Conservation (phyloP, 2,797 vertebrate genomes). For the Adrianichthys oophorus region DNA sequence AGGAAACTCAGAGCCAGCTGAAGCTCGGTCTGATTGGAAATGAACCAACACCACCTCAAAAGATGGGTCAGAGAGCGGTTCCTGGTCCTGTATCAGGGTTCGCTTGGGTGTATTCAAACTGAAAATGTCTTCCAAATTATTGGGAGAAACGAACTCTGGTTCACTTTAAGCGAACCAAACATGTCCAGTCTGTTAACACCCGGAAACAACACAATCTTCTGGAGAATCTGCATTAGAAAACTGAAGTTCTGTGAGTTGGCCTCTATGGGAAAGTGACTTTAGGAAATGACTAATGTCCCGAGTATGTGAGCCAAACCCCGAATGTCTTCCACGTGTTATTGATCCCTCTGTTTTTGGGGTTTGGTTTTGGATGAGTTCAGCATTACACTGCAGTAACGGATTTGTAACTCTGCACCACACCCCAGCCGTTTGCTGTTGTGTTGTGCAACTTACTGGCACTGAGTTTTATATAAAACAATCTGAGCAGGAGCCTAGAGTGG, state of each 20-base stretch:
- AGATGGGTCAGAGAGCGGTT: no score
- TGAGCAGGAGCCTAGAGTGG: conserved; percentile 18
- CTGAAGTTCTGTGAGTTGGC: conserved; percentile 22
- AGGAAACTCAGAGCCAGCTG: no score
- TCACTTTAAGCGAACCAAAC: no score
- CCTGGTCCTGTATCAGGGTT: no score
- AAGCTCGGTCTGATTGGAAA: no score
- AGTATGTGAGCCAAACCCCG: conserved; percentile 53
- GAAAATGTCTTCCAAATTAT: no score
- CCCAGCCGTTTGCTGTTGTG: conserved; percentile 19
- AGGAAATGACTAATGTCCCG: conserved; percentile 64
- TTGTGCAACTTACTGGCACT: conserved; percentile 24
- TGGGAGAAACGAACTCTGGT: no score
- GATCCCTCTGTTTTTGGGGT: conserved; percentile 31
- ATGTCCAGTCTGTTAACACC: no score
- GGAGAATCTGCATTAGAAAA: not conserved
- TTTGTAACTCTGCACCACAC: conserved; percentile 14
- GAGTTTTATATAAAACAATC: conserved; percentile 29
- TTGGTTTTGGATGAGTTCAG: conserved; percentile 16
- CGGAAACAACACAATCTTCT: no score
- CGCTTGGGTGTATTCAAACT: no score
- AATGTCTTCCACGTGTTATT: conserved; percentile 65
- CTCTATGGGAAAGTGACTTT: conserved; percentile 13
- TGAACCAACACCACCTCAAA: no score
- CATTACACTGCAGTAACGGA: conserved; percentile 8